Percentiles rank a stretch among this genome's conserved stretches.
Conservation (phyloP, 2,113 vertebrate genomes). For the Myotis yumanensis region DNA sequence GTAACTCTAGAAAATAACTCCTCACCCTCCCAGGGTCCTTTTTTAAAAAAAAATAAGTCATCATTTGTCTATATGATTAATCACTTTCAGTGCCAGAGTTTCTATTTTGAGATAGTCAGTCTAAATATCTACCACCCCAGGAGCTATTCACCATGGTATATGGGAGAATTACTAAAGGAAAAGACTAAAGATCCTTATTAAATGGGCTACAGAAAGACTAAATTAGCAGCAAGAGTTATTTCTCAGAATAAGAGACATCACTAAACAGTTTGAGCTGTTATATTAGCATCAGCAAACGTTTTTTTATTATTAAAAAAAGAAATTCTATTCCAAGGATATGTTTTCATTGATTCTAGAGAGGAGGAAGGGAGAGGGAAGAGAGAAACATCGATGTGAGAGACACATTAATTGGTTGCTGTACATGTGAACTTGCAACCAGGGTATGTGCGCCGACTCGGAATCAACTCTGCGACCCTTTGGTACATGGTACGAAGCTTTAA, state of each 20-base stretch:
- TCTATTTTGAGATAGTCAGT: slow-evolving; percentile 30
- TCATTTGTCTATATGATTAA: neutral
- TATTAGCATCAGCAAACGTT: neutral
- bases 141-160: neutral
- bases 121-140: neutral
- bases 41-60: slow-evolving; percentile 55
- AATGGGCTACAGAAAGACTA: slow-evolving; percentile 5
- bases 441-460: neutral
- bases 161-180: slow-evolving; percentile 32
- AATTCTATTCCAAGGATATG: neutral
- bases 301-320: neutral
- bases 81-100: neutral
- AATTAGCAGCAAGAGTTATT: slow-evolving; percentile 23
- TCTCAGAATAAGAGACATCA: slow-evolving; percentile 30
- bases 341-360: neutral
- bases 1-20: slow-evolving; percentile 35
- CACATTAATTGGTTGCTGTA: neutral
- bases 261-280: neutral
- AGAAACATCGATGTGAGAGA: neutral
- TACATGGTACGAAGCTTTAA: neutral
- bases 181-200: slow-evolving; percentile 6
- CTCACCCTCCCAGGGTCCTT: neutral
- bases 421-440: neutral
- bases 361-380: neutral
- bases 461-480: neutral